These are phyloP conservation scores for Epistrophe grossulariae DNA, from an alignment of 2,888 invertebrate species.

Conservation along the genomic window DNA sequence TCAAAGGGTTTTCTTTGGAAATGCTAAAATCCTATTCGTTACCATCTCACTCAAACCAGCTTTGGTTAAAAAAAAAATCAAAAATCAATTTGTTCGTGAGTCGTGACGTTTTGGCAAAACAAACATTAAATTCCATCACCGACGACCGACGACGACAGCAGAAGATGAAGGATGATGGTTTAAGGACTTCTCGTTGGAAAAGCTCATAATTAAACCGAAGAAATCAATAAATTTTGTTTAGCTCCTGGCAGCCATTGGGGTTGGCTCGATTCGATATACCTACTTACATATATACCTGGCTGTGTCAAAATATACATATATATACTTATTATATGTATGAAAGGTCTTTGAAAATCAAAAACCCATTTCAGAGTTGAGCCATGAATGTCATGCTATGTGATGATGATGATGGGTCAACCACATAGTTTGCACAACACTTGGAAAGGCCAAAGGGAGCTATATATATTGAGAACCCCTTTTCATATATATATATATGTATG, in stretches of 20 bases:
- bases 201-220: conserved; percentile 70
- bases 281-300: neutral
- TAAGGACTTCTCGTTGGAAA: conserved; percentile 54
- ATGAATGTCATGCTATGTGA: conserved; percentile 27
- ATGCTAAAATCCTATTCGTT: neutral
- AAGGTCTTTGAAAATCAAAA: conserved; percentile 49
- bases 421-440: conserved; percentile 66
- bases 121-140: conserved; percentile 58
- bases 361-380: conserved; percentile 24
- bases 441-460: conserved; percentile 17
- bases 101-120: conserved; percentile 75
- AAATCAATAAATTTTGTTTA: conserved; percentile 69
- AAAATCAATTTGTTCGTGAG: conserved; percentile 75
- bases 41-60: neutral
- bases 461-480: neutral
- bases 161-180: conserved; percentile 26
- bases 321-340: neutral
- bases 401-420: conserved; percentile 64
- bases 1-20: neutral
- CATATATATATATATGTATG: neutral
- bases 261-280: neutral
- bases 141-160: too few species aligned
- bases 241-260: conserved; percentile 20
- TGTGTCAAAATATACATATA: neutral
- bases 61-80: conserved; percentile 9